Evolutionary conservation across 2,113 vertebrate genomes (phyloP).

Genomic region (Corvus moneduloides): DNA sequence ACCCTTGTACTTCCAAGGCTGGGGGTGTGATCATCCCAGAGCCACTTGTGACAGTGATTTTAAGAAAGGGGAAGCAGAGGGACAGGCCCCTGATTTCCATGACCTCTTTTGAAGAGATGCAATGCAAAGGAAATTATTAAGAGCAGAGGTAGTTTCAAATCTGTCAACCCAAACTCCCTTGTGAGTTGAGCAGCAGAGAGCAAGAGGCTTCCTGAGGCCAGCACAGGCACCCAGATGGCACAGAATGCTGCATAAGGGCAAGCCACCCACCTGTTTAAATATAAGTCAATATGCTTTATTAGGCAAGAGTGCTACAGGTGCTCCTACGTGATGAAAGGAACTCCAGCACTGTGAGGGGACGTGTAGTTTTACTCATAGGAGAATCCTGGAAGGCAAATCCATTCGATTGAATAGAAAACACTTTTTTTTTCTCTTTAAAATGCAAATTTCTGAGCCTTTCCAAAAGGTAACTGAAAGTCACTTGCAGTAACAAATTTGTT

Average conservation of each 20-base stretch:
- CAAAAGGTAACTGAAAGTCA: neutral
- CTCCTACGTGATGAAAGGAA: neutral
- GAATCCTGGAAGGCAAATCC: neutral
- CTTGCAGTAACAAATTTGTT: neutral
- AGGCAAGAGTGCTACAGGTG: conserved; percentile 14
- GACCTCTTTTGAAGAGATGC: neutral
- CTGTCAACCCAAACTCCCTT: neutral
- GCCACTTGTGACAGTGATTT: neutral
- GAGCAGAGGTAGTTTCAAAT: neutral
- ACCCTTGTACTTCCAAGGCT: neutral
- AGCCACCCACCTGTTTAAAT: conserved; percentile 32
- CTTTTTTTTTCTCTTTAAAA: neutral
- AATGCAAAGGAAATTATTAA: neutral
- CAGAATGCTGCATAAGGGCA: neutral
- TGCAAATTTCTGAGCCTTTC: neutral
- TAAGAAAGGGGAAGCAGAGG: neutral
- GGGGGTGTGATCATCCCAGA: neutral
- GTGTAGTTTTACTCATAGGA: neutral
- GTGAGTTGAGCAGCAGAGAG: neutral
- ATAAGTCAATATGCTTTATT: conserved; percentile 15
- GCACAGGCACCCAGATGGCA: neutral
- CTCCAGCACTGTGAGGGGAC: neutral
- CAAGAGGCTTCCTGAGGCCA: neutral
- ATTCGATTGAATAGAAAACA: neutral
- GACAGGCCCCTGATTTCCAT: neutral